Percentiles rank a stretch among this genome's conserved stretches.
phyloP scores from a whole-genome alignment of 2,113 vertebrate species.

The Phyllostomus hastatus region DNA sequence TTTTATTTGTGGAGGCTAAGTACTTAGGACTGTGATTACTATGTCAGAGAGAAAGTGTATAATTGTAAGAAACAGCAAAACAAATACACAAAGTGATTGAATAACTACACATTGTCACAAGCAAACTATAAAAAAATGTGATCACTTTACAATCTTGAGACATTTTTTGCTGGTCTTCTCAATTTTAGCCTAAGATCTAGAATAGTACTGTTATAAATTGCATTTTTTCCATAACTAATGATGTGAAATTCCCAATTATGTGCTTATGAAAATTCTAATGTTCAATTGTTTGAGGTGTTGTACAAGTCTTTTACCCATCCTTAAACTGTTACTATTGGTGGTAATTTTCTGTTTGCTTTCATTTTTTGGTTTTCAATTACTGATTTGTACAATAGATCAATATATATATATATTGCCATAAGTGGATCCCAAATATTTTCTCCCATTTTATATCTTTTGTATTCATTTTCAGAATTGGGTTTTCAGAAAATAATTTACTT shows the following conservation, averaged over 20 bases:
- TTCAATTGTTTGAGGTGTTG: not conserved
- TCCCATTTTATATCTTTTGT: not conserved
- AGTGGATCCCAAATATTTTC: not conserved
- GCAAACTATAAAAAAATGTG: not conserved
- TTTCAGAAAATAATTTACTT: not conserved
- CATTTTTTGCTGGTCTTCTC: not conserved
- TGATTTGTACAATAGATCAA: not conserved
- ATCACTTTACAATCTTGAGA: not conserved
- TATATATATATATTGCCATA: not conserved
- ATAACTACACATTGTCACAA: not conserved
- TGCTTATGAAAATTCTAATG: not conserved
- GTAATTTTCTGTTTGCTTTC: not conserved
- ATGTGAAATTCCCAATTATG: not conserved
- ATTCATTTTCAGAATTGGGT: not conserved
- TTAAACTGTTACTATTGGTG: not conserved
- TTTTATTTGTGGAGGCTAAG: not conserved
- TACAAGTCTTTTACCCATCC: not conserved
- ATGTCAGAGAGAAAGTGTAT: not conserved
- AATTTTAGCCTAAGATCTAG: not conserved
- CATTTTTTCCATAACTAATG: not conserved
- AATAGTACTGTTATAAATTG: not conserved
- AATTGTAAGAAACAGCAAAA: not conserved
- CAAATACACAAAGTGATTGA: not conserved
- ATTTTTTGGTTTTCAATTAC: not conserved
- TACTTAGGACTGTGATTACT: not conserved